Base-by-base conservation (phyloP, 2,113 vertebrate genomes). In the Polyodon spathula region DNA sequence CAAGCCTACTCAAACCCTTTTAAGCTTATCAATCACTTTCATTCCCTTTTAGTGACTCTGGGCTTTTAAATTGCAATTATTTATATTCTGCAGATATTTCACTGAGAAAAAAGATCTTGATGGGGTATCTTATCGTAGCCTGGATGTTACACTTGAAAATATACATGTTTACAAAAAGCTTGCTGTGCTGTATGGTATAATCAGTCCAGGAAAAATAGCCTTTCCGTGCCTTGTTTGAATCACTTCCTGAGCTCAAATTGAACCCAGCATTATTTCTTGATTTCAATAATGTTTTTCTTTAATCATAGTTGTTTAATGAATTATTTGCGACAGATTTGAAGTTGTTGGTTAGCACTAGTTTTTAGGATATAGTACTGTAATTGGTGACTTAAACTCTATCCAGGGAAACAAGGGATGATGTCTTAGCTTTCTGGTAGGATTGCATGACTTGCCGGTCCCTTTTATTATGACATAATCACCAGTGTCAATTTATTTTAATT, bases 1-100 rank as follows among this genome's bases (percentile, higher is more conserved):
- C 82, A 84, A 80, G 76, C 73, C 67, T 62, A 65, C 71, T 75
- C 73, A 71, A 69, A 82, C 80, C 74, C 82, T 81, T 63, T 82
- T 73, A 80, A 77, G 72, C 80, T 78, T 88, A 85, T 86, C 81
- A 76, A 82, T 90, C 83, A 83, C 81, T 84, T 84, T 76, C 64
- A 57, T 85, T 79, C 82, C 58, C 79, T 89, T 84, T 82, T 81
- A 86, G 87, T 84, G 79, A 88, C 85, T 68, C 74, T 83, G 81
- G 81, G 79, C 71, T 78, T 88, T 83, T 81, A 76, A 83, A 86
- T 81, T 73, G 69, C 86, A 81, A 89, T 89, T 90, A 82, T 88
- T 86, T 75, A 72, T 80, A 68, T 68, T 64, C 58, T 60, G 64
- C 60, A 64, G 59, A 73, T 64, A 64, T 59, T 64, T 64, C 27